Percentiles rank a stretch among this genome's conserved stretches.
These are phyloP conservation scores for Girardinus metallicus DNA, from an alignment of 2,797 vertebrate genomes.

Conservation along the genomic window DNA sequence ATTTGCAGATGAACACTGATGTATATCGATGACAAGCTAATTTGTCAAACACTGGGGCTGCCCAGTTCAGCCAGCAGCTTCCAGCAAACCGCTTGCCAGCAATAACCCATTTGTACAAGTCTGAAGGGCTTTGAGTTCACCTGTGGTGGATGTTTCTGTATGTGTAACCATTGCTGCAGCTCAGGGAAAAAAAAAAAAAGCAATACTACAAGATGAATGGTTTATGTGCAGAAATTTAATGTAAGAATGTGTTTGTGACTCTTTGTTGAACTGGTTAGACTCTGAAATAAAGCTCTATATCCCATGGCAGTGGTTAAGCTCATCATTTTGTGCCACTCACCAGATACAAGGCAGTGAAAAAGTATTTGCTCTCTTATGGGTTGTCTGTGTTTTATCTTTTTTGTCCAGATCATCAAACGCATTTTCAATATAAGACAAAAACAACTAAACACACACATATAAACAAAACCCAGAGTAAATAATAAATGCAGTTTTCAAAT, in stretches of 20 bases:
- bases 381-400: background rate
- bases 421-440: background rate
- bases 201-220: constrained; percentile 12
- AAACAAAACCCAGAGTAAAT: background rate
- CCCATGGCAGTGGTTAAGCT: constrained; percentile 39
- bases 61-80: constrained; percentile 61
- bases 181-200: constrained; percentile 17
- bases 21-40: constrained; percentile 64
- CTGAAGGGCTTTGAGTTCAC: constrained; percentile 51
- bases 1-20: constrained; percentile 71
- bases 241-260: constrained; percentile 37
- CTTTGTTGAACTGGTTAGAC: constrained; percentile 49
- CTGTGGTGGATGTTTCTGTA: constrained; percentile 39
- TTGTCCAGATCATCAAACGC: background rate
- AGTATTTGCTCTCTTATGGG: background rate
- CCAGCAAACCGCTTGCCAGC: constrained; percentile 52
- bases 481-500: background rate
- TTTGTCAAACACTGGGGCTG: constrained; percentile 64
- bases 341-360: constrained; percentile 40
- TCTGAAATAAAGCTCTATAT: constrained; percentile 45
- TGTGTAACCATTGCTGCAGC: constrained; percentile 32
- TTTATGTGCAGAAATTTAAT: constrained; percentile 18
- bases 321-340: constrained; percentile 51
- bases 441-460: background rate
- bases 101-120: constrained; percentile 59